Base-by-base conservation (phyloP, 2,113 vertebrate species). In the Mirounga angustirostris region DNA sequence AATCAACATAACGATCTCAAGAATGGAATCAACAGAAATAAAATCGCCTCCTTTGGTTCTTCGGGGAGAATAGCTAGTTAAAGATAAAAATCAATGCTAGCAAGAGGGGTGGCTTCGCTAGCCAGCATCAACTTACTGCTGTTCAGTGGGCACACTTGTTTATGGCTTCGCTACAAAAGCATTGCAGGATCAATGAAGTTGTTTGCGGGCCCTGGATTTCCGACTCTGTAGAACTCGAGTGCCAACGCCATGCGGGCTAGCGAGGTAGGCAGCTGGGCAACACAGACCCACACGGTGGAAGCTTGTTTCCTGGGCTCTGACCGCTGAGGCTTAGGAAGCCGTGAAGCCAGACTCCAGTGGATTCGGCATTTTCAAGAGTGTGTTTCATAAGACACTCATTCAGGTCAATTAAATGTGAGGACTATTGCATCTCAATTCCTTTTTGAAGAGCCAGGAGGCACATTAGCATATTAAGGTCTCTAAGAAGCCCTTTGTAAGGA, bases 1-100 rank as follows among this genome's bases (percentile, higher is more conserved):
- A 97, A 97, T 98, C 96, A 98, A 86, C 95, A 97, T 92, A 97
- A 98, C 13, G 33, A 98, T 94, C 92, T 96, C 93, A 84, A 95
- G 95, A 95, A 98, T 96, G 94, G 87, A 97, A 94, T 96, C 88
- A 95, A 90, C 96, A 97, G 88, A 98, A 97, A 97, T 96, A 96
- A 97, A 98, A 97, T 94, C 91, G 6, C 92, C 94, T 97, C 67
- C 94, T 94, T 97, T 96, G 78, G 94, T 96, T 95, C 97, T 92
- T 96, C 79, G 89, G 96, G 96, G 96, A 96, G 93, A 97, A 96
- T 81, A 94, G 89, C 90, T 97, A 96, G 94, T 91, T 97, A 95
- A 97, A 93, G 91, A 96, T 94, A 97, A 97, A 91, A 98, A 97
- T 95, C 95, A 94, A 78, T 94, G 59, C 50, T 91, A 82, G 95